Evolutionary conservation across 2,797 vertebrate genomes (phyloP).

Genomic region (Orientallactaga sibirica): DNA sequence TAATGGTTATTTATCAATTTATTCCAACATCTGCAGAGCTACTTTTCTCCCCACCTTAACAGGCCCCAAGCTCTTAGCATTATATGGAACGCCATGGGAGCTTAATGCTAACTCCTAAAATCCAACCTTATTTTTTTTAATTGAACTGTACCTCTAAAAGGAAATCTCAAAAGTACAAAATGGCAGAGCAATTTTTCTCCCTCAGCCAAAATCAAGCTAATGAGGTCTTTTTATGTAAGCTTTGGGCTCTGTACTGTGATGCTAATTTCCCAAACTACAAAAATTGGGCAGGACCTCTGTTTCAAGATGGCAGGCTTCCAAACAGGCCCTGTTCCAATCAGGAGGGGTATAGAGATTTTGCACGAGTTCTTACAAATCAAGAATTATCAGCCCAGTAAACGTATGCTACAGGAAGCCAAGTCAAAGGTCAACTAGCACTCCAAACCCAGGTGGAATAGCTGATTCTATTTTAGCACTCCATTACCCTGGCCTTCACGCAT

Average conservation of each 20-base stretch:
- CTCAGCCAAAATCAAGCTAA: conserved; percentile 77
- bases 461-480: background rate
- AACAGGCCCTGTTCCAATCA: conserved; percentile 26
- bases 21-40: conserved; percentile 37
- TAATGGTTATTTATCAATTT: conserved; percentile 51
- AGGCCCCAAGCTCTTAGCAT: conserved; percentile 27
- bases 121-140: conserved; percentile 16
- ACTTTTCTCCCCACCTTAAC: conserved; percentile 18
- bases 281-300: conserved; percentile 61
- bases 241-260: conserved; percentile 61
- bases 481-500: background rate
- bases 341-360: conserved; percentile 10
- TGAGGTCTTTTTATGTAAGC: conserved; percentile 65
- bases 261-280: conserved; percentile 69
- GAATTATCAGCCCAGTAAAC: conserved; percentile 10
- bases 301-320: conserved; percentile 71
- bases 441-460: background rate
- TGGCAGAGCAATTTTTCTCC: conserved; percentile 59
- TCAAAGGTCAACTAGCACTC: conserved; percentile 56
- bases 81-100: background rate
- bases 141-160: conserved; percentile 59
- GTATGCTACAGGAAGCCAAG: conserved; percentile 22
- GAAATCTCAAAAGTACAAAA: conserved; percentile 75
- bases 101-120: conserved; percentile 48
- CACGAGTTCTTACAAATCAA: conserved; percentile 58